These are phyloP conservation scores for Choloepus hoffmanni DNA, from an alignment of 2,113 vertebrate species.

Conservation along the genomic window DNA sequence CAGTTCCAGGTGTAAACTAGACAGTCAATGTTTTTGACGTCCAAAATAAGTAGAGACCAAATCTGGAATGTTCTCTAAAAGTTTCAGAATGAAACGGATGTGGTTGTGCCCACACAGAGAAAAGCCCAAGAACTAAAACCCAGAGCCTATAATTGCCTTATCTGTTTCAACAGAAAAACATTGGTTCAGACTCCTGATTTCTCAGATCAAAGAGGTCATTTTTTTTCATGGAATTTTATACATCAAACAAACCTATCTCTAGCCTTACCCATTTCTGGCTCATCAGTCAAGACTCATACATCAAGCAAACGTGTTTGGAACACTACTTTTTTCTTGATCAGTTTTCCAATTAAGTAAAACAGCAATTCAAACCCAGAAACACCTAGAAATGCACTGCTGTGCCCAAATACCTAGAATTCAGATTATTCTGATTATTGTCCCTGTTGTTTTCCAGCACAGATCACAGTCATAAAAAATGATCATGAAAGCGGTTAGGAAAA, in stretches of 20 bases:
- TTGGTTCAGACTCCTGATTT: constrained; percentile 32
- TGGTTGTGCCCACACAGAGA: not conserved
- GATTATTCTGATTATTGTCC: not conserved
- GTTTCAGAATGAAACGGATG: not conserved
- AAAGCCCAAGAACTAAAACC: not conserved
- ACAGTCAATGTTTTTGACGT: not conserved
- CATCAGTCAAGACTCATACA: not conserved
- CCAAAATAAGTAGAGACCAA: constrained; percentile 39
- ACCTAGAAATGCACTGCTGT: constrained; percentile 4
- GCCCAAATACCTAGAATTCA: constrained; percentile 1
- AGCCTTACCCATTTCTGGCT: constrained; percentile 49
- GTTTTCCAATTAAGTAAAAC: constrained; percentile 34
- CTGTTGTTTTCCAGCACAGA: not conserved
- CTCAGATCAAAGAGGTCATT: constrained; percentile 47
- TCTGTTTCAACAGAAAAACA: constrained; percentile 58
- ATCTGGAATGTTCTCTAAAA: constrained; percentile 24
- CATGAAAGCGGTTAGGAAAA: constrained; percentile 25
- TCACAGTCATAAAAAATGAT: constrained; percentile 11
- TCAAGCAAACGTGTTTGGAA: constrained; percentile 27
- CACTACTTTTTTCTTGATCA: constrained; percentile 13
- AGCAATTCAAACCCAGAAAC: not conserved
- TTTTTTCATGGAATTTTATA: constrained; percentile 13
- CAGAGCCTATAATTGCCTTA: not conserved
- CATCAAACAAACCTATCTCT: constrained; percentile 31
- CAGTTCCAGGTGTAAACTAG: not conserved